Conservation (phyloP, 2,888 invertebrate genomes). For the Melanophora roralis region DNA sequence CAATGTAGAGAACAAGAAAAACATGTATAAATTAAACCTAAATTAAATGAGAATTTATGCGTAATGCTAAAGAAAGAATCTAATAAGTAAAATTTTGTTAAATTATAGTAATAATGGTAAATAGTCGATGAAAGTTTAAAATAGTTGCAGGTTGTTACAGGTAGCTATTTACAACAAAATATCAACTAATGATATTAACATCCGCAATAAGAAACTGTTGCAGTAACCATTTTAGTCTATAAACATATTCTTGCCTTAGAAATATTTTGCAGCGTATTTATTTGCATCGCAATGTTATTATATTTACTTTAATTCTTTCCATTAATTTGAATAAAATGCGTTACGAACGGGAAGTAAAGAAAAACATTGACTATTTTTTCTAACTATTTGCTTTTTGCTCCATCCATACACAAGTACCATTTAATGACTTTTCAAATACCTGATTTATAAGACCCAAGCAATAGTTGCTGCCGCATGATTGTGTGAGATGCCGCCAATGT, state of each 20-base stretch:
- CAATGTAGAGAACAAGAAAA: background rate
- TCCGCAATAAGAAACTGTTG: slow-evolving; percentile 29
- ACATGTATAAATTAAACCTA: slow-evolving; percentile 38
- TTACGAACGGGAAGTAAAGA: slow-evolving; percentile 59
- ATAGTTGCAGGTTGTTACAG: slow-evolving; percentile 18
- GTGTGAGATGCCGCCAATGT: slow-evolving; percentile 13
- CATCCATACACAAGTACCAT: background rate
- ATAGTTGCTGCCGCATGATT: background rate
- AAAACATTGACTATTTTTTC: background rate
- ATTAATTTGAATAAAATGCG: slow-evolving; percentile 61
- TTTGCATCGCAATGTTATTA: background rate
- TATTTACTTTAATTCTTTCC: slow-evolving; percentile 44
- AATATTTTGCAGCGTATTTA: slow-evolving; percentile 6
- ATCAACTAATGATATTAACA: slow-evolving; percentile 58
- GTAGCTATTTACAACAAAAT: slow-evolving; percentile 58
- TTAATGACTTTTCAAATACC: slow-evolving; percentile 14
- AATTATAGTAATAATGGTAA: slow-evolving; percentile 10
- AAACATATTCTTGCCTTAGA: slow-evolving; percentile 3
- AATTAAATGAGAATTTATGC: slow-evolving; percentile 47
- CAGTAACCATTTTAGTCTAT: background rate
- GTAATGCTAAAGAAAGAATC: slow-evolving; percentile 9
- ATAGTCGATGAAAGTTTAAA: background rate
- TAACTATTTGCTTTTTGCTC: background rate
- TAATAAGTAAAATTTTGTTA: slow-evolving; percentile 24
- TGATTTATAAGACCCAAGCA: background rate